These are phyloP conservation scores for Poecilia velifera DNA, from an alignment of 2,797 vertebrate species.

Conservation along the genomic window DNA sequence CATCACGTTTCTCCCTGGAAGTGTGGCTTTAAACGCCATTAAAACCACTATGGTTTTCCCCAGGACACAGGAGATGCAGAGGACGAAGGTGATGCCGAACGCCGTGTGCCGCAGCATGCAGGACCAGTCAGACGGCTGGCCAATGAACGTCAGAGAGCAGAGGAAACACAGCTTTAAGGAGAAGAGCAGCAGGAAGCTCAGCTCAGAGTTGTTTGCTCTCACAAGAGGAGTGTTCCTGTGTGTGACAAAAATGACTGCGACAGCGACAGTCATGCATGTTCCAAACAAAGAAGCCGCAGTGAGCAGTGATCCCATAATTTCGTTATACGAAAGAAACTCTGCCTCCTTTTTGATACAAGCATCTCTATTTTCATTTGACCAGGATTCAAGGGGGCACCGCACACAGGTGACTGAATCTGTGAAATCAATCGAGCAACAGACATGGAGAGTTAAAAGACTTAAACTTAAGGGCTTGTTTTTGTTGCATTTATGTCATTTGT, in stretches of 20 bases:
- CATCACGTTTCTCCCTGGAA: conserved; percentile 63
- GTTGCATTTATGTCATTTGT: conserved; percentile 27
- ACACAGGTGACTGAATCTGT: conserved; percentile 64
- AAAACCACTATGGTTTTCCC: conserved; percentile 77
- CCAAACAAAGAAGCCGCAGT: too few relatives aligned
- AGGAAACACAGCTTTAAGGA: conserved; percentile 73
- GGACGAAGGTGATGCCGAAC: conserved; percentile 73
- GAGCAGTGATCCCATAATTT: too few relatives aligned
- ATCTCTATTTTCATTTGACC: conserved; percentile 47
- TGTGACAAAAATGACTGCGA: conserved; percentile 58
- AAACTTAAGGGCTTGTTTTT: not conserved
- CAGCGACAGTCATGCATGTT: too few relatives aligned
- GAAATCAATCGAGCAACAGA: not conserved
- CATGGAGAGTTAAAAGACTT: not conserved
- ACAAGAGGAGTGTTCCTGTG: conserved; percentile 72
- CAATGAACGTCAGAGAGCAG: conserved; percentile 71
- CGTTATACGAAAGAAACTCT: too few relatives aligned
- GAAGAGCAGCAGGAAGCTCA: conserved; percentile 72
- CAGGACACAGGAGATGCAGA: conserved; percentile 74
- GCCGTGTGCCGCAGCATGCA: conserved; percentile 75
- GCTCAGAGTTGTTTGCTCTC: conserved; percentile 70
- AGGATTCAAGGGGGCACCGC: conserved; percentile 56
- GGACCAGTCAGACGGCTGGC: conserved; percentile 70
- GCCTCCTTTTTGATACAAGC: too few relatives aligned
- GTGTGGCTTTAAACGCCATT: conserved; percentile 71